Conservation (phyloP, 2,113 vertebrate genomes). For the Plectropomus leopardus region DNA sequence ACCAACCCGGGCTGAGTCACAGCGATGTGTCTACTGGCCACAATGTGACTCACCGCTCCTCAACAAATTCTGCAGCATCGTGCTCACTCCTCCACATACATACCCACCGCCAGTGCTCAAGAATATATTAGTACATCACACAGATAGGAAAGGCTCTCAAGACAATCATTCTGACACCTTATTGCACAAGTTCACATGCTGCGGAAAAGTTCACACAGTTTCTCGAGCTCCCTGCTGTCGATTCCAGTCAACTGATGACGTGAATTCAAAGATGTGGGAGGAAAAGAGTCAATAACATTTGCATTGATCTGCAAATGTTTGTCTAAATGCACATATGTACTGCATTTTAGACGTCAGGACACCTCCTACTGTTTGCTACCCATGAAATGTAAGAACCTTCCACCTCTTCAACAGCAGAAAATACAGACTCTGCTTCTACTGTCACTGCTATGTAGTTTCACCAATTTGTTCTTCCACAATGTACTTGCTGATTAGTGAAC, state of each 20-base stretch:
- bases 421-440: neutral
- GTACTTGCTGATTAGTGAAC: slow-evolving; percentile 24
- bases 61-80: slow-evolving; percentile 34
- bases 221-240: slow-evolving; percentile 2
- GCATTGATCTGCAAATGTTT: slow-evolving; percentile 61
- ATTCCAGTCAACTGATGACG: slow-evolving; percentile 8
- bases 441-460: slow-evolving; percentile 5
- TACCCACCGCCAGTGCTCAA: neutral
- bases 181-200: slow-evolving; percentile 24
- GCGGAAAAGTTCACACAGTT: slow-evolving; percentile 24
- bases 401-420: neutral
- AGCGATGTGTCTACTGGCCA: slow-evolving; percentile 45
- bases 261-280: slow-evolving; percentile 30
- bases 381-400: neutral
- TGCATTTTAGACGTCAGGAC: slow-evolving; percentile 15
- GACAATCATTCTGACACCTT: slow-evolving; percentile 34
- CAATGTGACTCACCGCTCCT: slow-evolving; percentile 64
- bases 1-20: slow-evolving; percentile 66
- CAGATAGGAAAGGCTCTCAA: slow-evolving; percentile 11
- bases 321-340: slow-evolving; percentile 74
- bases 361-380: slow-evolving; percentile 39
- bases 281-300: slow-evolving; percentile 36
- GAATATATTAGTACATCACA: slow-evolving; percentile 47
- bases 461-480: slow-evolving; percentile 21
- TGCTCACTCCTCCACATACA: slow-evolving; percentile 61